Percentiles rank a stretch among this genome's conserved stretches.
These are phyloP conservation scores for Daktulosphaira vitifoliae DNA, from an alignment of 1,140 invertebrate species.

Conservation along the genomic window DNA sequence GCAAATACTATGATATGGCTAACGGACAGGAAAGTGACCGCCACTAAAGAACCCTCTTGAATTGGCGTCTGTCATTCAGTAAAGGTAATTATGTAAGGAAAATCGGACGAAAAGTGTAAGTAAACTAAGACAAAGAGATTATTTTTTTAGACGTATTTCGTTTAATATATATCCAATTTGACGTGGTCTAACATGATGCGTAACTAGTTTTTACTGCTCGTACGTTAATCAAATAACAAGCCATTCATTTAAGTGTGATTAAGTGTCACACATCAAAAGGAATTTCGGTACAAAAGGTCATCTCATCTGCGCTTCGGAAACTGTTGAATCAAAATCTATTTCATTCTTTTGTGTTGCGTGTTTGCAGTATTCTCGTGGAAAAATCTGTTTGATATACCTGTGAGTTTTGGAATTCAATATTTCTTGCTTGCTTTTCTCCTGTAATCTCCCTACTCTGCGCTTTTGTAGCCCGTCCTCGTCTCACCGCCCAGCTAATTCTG, in stretches of 20 bases:
- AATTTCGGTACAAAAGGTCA: background rate
- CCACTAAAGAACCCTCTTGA: too few relatives aligned
- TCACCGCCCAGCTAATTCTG: background rate
- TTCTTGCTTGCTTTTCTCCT: background rate
- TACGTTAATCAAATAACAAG: conserved; percentile 28
- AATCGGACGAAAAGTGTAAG: too few relatives aligned
- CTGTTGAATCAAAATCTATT: conserved; percentile 7
- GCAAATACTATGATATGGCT: too few relatives aligned
- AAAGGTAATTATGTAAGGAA: too few relatives aligned
- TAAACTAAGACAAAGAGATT: too few relatives aligned
- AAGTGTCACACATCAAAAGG: conserved; percentile 21
- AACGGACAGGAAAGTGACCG: too few relatives aligned
- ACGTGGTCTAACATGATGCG: too few relatives aligned
- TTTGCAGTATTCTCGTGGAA: background rate
- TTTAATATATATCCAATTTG: too few relatives aligned
- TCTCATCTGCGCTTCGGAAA: background rate
- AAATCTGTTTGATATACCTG: conserved; percentile 20
- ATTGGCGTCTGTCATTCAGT: too few relatives aligned
- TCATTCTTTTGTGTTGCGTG: background rate
- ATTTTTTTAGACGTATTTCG: too few relatives aligned
- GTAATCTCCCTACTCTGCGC: background rate
- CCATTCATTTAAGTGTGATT: too few relatives aligned
- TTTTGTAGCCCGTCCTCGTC: background rate
- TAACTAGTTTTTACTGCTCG: too few relatives aligned
- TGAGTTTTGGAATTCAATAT: conserved; percentile 11